Conservation (phyloP, 2,797 vertebrate species). For the Sylvilagus floridanus region DNA sequence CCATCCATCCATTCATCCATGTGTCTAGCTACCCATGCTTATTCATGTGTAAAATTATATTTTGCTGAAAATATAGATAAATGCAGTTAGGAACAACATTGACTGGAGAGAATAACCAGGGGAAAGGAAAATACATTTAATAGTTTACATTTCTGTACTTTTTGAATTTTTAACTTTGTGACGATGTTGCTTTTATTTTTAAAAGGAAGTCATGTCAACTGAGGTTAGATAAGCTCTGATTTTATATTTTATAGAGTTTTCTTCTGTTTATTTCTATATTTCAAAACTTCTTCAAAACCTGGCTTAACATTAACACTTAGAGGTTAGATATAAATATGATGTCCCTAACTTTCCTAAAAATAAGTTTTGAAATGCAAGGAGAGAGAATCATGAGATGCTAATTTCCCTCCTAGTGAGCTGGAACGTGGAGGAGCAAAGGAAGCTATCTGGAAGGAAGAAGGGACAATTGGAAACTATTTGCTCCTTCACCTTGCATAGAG, state of each 20-base stretch:
- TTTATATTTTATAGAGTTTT: neutral
- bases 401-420: neutral
- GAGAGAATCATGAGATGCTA: neutral
- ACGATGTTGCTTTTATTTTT: slow-evolving; percentile 40
- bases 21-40: neutral
- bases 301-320: neutral
- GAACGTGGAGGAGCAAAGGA: neutral
- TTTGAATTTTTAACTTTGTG: slow-evolving; percentile 8
- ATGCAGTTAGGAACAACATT: neutral
- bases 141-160: neutral
- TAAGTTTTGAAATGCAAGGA: slow-evolving; percentile 33
- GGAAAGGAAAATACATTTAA: neutral
- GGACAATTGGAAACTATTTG: no score
- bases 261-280: slow-evolving; percentile 24
- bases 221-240: neutral
- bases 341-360: slow-evolving; percentile 2
- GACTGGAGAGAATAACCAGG: neutral
- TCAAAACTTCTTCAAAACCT: neutral
- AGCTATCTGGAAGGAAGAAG: neutral
- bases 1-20: neutral
- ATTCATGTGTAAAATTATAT: neutral
- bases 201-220: neutral
- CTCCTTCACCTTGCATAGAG: neutral
- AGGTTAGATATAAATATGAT: neutral
- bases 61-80: slow-evolving; percentile 7